Evolutionary conservation across 1,140 invertebrate genomes (phyloP).

Genomic region (Pseudomyrmex concolor): DNA sequence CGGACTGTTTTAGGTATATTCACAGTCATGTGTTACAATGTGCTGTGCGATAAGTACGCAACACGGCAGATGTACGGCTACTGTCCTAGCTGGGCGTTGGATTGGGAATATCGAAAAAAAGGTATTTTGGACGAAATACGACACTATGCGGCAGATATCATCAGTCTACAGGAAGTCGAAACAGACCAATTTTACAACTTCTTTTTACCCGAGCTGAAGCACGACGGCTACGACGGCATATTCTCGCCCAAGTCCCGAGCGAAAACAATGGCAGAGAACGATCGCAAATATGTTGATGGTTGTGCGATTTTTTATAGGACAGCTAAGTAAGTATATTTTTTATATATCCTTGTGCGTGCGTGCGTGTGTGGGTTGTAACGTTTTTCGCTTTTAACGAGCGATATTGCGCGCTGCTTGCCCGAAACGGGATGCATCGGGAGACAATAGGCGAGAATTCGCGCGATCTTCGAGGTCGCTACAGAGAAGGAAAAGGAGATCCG

Average conservation of each 20-base stretch:
- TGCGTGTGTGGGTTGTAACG: too few species aligned
- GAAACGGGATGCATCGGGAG: too few species aligned
- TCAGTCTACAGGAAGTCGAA: constrained; percentile 99
- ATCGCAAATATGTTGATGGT: constrained; percentile 99
- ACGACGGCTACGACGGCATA: constrained; percentile 98
- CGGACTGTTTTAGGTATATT: constrained; percentile 91
- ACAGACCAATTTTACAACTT: constrained; percentile 99
- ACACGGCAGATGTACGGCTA: constrained; percentile 99
- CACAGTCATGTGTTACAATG: constrained; percentile 99
- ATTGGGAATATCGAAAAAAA: constrained; percentile 99
- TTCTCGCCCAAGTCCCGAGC: constrained; percentile 99
- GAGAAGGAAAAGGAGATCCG: too few species aligned
- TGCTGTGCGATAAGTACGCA: constrained; percentile 99
- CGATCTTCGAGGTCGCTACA: too few species aligned
- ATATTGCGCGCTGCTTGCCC: too few species aligned
- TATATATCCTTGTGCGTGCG: too few species aligned
- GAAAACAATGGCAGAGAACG: constrained; percentile 98
- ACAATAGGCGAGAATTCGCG: too few species aligned
- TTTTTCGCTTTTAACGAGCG: too few species aligned
- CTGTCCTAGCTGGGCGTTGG: constrained; percentile 98
- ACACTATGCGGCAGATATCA: constrained; percentile 98
- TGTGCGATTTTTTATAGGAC: constrained; percentile 99
- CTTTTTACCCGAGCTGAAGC: constrained; percentile 97
- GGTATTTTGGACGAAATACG: constrained; percentile 98
- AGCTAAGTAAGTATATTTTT: constrained; percentile 91